Evolutionary conservation across 2,797 vertebrate species (phyloP).

Genomic region (Craterocephalus amniculus): DNA sequence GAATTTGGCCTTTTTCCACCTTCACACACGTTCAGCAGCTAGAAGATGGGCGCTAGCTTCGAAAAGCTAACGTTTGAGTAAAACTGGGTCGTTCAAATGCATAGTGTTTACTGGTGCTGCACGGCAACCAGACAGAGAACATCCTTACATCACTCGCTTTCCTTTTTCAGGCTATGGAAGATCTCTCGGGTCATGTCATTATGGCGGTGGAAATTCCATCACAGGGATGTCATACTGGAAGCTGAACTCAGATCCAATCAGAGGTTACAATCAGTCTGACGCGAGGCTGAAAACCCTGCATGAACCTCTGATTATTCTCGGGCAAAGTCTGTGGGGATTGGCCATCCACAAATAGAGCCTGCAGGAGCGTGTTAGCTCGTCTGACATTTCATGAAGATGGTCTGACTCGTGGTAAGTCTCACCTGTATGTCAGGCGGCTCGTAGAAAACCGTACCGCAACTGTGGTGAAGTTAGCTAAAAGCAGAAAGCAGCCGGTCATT

Average conservation of each 20-base stretch:
- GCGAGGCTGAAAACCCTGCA: slow-evolving; percentile 53
- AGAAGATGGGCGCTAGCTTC: slow-evolving; percentile 42
- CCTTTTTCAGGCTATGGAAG: slow-evolving; percentile 43
- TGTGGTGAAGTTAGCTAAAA: too few relatives aligned
- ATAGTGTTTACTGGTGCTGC: slow-evolving; percentile 27
- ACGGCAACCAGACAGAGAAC: slow-evolving; percentile 29
- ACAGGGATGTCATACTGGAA: slow-evolving; percentile 50
- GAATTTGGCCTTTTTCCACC: slow-evolving; percentile 77
- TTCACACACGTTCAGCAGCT: slow-evolving; percentile 60
- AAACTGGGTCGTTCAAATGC: too few relatives aligned
- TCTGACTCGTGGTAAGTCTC: slow-evolving; percentile 24
- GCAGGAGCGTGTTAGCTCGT: slow-evolving; percentile 55
- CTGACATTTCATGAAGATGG: slow-evolving; percentile 61
- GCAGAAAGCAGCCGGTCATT: too few relatives aligned
- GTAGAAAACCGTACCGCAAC: background rate
- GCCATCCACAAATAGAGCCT: slow-evolving; percentile 64
- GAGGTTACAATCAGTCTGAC: slow-evolving; percentile 47
- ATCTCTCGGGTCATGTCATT: slow-evolving; percentile 64
- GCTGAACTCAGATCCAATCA: slow-evolving; percentile 69
- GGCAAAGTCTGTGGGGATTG: slow-evolving; percentile 58
- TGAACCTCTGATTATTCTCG: slow-evolving; percentile 68
- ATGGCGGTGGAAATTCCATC: slow-evolving; percentile 63
- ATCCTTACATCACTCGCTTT: slow-evolving; percentile 19
- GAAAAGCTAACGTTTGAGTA: too few relatives aligned
- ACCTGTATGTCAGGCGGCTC: slow-evolving; percentile 30